These are phyloP conservation scores for Nebria brevicollis DNA, from an alignment of 2,888 invertebrate species.

Conservation along the genomic window DNA sequence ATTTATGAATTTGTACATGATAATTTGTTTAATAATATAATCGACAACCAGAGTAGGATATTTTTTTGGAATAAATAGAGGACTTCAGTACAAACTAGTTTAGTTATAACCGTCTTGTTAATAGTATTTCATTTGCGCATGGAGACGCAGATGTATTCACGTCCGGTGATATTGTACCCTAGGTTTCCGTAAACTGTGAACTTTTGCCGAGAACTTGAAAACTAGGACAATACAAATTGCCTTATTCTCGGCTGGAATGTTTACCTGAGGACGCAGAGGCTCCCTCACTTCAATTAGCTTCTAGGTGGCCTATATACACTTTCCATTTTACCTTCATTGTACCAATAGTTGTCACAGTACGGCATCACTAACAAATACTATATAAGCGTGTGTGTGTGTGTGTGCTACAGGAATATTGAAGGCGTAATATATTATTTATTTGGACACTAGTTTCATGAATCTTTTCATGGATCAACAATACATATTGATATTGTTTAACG, in stretches of 20 bases:
- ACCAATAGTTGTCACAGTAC: not conserved
- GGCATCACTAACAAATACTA: not conserved
- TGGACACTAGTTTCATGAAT: not conserved
- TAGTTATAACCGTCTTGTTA: too few relatives aligned
- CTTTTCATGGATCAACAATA: not conserved
- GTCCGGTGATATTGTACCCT: not conserved
- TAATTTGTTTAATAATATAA: too few relatives aligned
- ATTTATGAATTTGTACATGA: too few relatives aligned
- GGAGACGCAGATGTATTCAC: too few relatives aligned
- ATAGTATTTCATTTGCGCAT: too few relatives aligned
- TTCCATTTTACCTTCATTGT: not conserved
- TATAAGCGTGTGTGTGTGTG: not conserved
- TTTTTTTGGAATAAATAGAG: too few relatives aligned
- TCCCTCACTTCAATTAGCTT: not conserved
- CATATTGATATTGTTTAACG: not conserved
- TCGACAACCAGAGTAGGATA: too few relatives aligned
- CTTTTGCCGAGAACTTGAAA: constrained; percentile 1
- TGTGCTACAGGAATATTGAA: not conserved
- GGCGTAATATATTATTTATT: not conserved
- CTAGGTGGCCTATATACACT: not conserved
- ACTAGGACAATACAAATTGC: constrained; percentile 1
- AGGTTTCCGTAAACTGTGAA: not conserved
- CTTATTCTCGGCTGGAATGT: not conserved
- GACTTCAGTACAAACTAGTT: too few relatives aligned
- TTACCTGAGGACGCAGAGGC: not conserved